Conservation (phyloP, 2,113 vertebrate genomes). For the Chrysemys picta region DNA sequence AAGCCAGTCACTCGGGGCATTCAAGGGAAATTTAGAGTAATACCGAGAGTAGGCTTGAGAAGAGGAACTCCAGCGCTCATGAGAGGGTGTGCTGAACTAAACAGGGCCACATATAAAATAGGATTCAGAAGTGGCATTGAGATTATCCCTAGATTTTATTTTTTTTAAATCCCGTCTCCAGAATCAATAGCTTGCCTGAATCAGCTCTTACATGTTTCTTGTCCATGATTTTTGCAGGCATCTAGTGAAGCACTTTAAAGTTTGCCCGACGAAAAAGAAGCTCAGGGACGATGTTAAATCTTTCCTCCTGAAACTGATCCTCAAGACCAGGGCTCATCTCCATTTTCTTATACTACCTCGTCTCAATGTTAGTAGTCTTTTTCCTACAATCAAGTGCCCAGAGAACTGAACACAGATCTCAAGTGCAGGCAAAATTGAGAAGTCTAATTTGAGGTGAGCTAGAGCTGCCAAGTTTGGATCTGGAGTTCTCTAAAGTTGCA, state of each 20-base stretch:
- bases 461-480: not conserved
- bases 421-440: not conserved
- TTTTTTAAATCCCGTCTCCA: conserved; percentile 56
- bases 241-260: conserved; percentile 66
- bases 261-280: conserved; percentile 55
- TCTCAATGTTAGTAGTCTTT: conserved; percentile 25
- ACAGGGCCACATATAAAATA: not conserved
- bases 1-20: conserved; percentile 20
- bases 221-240: conserved; percentile 63
- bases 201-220: conserved; percentile 56
- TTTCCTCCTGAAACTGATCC: conserved; percentile 48
- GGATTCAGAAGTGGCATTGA: conserved; percentile 61
- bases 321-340: conserved; percentile 41
- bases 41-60: conserved; percentile 51
- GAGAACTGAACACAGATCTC: not conserved
- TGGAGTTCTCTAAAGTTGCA: not conserved
- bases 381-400: not conserved
- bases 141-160: conserved; percentile 42
- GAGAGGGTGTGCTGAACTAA: conserved; percentile 62
- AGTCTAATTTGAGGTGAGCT: not conserved
- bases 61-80: conserved; percentile 44
- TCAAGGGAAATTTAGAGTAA: conserved; percentile 48
- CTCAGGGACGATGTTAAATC: conserved; percentile 40
- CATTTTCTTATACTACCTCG: not conserved
- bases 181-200: conserved; percentile 70